Conservation (phyloP, 2,888 invertebrate species). For the Lysandra coridon region DNA sequence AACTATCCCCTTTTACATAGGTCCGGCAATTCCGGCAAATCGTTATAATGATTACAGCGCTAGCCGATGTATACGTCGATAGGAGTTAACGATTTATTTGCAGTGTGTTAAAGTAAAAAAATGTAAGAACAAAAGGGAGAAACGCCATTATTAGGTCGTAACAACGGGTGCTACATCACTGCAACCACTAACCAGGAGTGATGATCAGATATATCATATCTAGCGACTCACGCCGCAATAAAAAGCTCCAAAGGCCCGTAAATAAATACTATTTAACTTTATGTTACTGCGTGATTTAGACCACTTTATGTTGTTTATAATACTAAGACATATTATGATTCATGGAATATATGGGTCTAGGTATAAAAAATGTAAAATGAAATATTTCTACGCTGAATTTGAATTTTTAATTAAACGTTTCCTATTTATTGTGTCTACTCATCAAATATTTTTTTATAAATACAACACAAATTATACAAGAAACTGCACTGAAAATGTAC, state of each 20-base stretch:
- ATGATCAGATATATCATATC: constrained; percentile 78
- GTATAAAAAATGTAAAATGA: no score
- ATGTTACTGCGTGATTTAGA: constrained; percentile 56
- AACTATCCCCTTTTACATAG: neutral
- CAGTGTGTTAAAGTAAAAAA: neutral
- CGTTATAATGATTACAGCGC: no score
- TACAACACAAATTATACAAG: no score
- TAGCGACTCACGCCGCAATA: constrained; percentile 76
- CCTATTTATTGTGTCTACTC: no score
- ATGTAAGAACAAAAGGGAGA: neutral
- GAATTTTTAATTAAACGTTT: no score
- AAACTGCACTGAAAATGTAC: no score
- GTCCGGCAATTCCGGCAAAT: no score
- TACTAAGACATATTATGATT: no score
- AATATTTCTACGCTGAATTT: no score
- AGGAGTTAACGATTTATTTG: neutral
- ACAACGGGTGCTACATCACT: constrained; percentile 68
- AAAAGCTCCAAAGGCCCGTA: constrained; percentile 67
- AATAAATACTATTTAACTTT: constrained; percentile 67
- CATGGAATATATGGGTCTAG: no score
- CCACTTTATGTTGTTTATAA: constrained; percentile 26
- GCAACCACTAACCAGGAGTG: constrained; percentile 77
- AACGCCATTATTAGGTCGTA: constrained; percentile 61
- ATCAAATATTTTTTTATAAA: no score
- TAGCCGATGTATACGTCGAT: neutral